Evolutionary conservation across 2,797 vertebrate species (phyloP).

Genomic region (Gila robusta): DNA sequence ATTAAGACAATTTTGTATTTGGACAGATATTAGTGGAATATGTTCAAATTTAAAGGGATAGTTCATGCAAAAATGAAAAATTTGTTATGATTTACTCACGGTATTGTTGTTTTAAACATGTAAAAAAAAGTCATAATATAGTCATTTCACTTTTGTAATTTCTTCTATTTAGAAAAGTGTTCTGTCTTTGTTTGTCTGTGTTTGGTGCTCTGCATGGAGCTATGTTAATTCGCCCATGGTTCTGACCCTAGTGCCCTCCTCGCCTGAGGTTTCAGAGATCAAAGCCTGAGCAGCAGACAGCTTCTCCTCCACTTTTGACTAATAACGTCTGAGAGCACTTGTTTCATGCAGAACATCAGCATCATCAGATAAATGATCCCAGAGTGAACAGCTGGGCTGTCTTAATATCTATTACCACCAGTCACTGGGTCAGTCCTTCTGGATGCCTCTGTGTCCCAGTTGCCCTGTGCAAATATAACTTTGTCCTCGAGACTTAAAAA

Average conservation of each 20-base stretch:
- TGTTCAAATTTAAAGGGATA: neutral
- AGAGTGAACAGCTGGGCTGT: conserved; percentile 49
- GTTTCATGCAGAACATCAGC: conserved; percentile 36
- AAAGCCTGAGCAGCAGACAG: conserved; percentile 26
- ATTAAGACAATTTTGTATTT: neutral
- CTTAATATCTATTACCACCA: conserved; percentile 49
- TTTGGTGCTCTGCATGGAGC: neutral
- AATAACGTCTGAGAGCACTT: conserved; percentile 38
- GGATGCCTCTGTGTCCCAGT: conserved; percentile 29
- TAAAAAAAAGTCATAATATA: too few species aligned
- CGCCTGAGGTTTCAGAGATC: conserved; percentile 28
- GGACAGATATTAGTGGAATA: neutral
- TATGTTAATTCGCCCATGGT: conserved; percentile 41
- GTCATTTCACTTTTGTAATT: neutral
- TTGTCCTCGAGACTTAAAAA: conserved; percentile 20
- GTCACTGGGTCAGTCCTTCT: conserved; percentile 45
- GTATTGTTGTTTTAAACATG: neutral
- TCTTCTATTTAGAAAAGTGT: neutral
- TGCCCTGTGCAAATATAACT: conserved; percentile 39
- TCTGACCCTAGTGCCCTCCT: conserved; percentile 22
- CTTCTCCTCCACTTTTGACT: conserved; percentile 25
- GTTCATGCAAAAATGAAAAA: neutral
- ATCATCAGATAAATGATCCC: conserved; percentile 31
- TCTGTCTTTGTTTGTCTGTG: neutral
- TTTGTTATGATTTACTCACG: neutral